These are phyloP conservation scores for Oreochromis niloticus DNA, from an alignment of 2,113 vertebrate species.

Conservation along the genomic window DNA sequence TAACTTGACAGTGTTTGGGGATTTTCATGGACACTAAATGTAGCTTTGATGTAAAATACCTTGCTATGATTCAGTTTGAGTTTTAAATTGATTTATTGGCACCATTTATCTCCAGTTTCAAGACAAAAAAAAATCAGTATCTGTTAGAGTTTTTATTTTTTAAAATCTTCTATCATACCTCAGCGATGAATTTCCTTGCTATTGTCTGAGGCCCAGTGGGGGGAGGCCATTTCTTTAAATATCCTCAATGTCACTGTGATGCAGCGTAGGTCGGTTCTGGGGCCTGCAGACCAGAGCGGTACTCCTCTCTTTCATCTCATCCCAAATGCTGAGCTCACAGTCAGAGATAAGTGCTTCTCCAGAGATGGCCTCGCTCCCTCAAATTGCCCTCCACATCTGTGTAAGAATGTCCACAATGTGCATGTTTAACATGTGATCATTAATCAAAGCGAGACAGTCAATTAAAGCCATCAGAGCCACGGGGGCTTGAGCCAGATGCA, in stretches of 20 bases:
- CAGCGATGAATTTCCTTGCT: constrained; percentile 13
- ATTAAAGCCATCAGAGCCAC: constrained; percentile 67
- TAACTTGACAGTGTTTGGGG: background rate
- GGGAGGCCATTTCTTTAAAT: constrained; percentile 62
- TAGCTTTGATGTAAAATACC: background rate
- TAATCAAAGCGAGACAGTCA: constrained; percentile 76
- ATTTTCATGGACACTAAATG: background rate
- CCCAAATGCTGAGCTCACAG: constrained; percentile 62
- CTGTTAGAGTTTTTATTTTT: background rate
- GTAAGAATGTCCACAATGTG: constrained; percentile 74
- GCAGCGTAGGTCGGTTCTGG: constrained; percentile 51
- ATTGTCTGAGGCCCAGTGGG: constrained; percentile 52
- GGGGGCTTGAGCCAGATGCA: constrained; percentile 6
- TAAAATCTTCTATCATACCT: constrained; percentile 11
- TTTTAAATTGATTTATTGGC: background rate
- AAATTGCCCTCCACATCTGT: constrained; percentile 70
- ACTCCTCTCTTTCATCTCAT: constrained; percentile 31
- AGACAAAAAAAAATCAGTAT: background rate
- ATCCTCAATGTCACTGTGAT: constrained; percentile 51
- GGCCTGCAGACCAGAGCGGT: constrained; percentile 39
- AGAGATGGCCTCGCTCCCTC: constrained; percentile 66
- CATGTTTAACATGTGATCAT: constrained; percentile 81
- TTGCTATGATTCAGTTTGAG: background rate
- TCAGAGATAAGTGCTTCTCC: constrained; percentile 77
- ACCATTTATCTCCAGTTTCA: background rate